phyloP scores from a whole-genome alignment of 23 tunicate genomes.

The Clavelina lepadiformis region DNA sequence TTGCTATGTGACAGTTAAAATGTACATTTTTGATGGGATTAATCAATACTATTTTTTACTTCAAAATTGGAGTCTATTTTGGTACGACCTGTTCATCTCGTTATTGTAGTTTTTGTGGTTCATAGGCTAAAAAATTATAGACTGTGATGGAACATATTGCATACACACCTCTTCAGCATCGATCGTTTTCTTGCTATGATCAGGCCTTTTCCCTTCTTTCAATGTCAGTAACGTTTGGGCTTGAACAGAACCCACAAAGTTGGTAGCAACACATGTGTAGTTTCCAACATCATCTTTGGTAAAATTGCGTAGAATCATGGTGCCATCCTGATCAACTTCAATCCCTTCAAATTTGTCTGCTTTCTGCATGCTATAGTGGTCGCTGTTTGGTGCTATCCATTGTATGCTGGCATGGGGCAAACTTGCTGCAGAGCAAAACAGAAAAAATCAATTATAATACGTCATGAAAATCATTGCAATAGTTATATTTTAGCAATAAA shows the following conservation, averaged over 20 bases:
- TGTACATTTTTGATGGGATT: no score
- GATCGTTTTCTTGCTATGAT: not conserved
- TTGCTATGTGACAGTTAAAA: no score
- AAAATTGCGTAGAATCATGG: slow-evolving; percentile 55
- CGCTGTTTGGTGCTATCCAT: slow-evolving; percentile 94
- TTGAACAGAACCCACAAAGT: slow-evolving; percentile 22
- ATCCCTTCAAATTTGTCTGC: slow-evolving; percentile 92
- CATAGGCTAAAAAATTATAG: no score
- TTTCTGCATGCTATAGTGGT: slow-evolving; percentile 72
- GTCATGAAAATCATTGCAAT: not conserved
- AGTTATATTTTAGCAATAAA: not conserved
- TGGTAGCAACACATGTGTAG: slow-evolving; percentile 64
- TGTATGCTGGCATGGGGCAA: slow-evolving; percentile 52
- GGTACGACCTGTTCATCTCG: no score
- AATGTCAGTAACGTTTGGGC: slow-evolving; percentile 8
- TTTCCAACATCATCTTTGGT: slow-evolving; percentile 37
- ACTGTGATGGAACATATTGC: no score
- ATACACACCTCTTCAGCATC: not conserved
- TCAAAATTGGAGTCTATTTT: no score
- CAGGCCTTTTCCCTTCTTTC: not conserved
- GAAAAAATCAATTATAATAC: no score
- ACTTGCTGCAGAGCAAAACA: no score
- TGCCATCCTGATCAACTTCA: slow-evolving; percentile 64
- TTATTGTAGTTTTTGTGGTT: no score
- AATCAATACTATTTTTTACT: no score